Percentiles rank a stretch among this genome's conserved stretches.
These are phyloP conservation scores for Arizona elegans DNA, from an alignment of 2,113 vertebrate species.

Conservation along the genomic window DNA sequence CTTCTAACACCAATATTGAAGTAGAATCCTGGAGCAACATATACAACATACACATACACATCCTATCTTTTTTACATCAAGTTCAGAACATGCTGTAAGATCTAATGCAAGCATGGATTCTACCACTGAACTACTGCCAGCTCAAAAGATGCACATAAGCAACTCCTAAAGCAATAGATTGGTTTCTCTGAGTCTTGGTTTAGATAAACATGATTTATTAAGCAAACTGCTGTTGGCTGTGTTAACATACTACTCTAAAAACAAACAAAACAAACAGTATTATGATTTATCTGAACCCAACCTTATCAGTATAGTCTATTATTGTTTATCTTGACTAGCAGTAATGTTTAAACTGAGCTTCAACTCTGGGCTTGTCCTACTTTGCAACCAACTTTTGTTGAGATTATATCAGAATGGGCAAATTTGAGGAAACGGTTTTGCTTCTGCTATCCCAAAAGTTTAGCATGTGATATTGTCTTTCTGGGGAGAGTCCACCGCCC, in stretches of 20 bases:
- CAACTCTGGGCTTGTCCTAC: not conserved
- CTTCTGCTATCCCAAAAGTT: not conserved
- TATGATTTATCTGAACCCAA: not conserved
- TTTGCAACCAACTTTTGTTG: not conserved
- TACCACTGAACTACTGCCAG: too few species aligned
- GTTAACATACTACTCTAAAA: not conserved
- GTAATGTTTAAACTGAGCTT: not conserved
- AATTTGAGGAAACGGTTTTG: not conserved
- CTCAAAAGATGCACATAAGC: not conserved
- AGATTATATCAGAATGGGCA: not conserved
- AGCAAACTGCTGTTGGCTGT: not conserved
- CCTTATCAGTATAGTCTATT: not conserved
- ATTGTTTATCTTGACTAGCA: not conserved
- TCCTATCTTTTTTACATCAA: not conserved
- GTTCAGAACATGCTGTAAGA: not conserved
- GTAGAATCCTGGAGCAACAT: not conserved
- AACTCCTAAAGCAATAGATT: not conserved
- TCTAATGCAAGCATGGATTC: not conserved
- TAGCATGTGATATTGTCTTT: not conserved
- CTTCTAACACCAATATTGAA: not conserved
- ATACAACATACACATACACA: not conserved
- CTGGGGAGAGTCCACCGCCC: not conserved
- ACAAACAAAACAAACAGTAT: not conserved
- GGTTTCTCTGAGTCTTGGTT: not conserved
- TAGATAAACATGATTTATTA: not conserved